Conservation (phyloP, 2,113 vertebrate species). For the Poecilia latipinna region DNA sequence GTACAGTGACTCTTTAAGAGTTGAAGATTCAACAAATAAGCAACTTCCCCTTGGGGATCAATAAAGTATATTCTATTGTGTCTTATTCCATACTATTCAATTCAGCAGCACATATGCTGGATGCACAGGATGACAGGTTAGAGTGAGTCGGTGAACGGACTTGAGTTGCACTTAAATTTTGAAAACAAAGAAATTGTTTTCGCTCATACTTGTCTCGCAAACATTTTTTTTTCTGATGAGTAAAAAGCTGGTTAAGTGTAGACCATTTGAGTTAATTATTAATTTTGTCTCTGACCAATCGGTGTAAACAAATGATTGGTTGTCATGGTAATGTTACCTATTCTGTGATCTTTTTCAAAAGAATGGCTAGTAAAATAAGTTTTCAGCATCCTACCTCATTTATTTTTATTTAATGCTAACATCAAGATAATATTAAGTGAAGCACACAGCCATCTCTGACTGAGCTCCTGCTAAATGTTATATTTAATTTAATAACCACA, state of each 20-base stretch:
- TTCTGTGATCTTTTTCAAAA: neutral
- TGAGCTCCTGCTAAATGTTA: neutral
- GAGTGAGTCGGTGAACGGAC: neutral
- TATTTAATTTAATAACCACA: neutral
- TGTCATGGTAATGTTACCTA: neutral
- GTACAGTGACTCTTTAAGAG: slow-evolving; percentile 24
- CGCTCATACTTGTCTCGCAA: neutral
- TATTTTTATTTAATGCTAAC: neutral
- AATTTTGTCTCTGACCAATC: neutral
- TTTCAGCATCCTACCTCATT: neutral
- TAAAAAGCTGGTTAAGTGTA: neutral
- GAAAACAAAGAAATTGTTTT: neutral
- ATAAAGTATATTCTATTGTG: too few relatives aligned
- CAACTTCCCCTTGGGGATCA: too few relatives aligned
- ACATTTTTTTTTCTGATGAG: neutral
- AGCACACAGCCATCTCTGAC: neutral
- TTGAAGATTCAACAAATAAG: slow-evolving; percentile 8
- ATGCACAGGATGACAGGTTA: neutral
- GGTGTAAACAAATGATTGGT: neutral
- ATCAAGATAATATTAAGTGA: neutral
- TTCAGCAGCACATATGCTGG: neutral
- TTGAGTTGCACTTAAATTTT: neutral
- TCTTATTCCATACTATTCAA: too few relatives aligned
- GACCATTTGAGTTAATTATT: too few relatives aligned
- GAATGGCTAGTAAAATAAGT: neutral